Percentiles rank a stretch among this genome's conserved stretches.
phyloP scores from a whole-genome alignment of 1,140 invertebrate genomes.

The Ceratosolen solmsi region DNA sequence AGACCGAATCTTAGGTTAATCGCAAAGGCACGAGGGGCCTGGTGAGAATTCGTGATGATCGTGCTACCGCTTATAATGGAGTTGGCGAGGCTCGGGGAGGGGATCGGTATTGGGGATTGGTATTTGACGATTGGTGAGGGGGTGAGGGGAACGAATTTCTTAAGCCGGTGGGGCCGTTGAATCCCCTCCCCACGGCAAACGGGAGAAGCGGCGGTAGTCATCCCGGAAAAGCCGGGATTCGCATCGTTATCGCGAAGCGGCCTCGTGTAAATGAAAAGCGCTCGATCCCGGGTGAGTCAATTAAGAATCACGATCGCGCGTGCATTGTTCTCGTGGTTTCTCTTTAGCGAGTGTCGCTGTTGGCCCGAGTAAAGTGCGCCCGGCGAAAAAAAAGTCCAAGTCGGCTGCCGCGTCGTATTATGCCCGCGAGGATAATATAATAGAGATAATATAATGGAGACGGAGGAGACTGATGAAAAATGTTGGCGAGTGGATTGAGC shows the following conservation, averaged over 20 bases:
- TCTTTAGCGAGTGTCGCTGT: slow-evolving; percentile 52
- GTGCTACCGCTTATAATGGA: background rate
- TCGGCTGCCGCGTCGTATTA: too few species aligned
- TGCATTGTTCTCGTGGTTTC: slow-evolving; percentile 61
- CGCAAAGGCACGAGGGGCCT: background rate
- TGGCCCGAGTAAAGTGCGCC: background rate
- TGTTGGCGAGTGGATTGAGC: too few species aligned
- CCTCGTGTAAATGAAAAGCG: slow-evolving; percentile 44
- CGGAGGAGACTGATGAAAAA: too few species aligned
- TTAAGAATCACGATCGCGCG: slow-evolving; percentile 63
- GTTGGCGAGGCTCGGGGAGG: too few species aligned
- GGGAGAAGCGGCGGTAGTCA: too few species aligned
- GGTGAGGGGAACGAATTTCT: too few species aligned
- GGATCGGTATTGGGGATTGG: too few species aligned
- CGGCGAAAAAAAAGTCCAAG: background rate
- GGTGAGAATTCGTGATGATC: background rate
- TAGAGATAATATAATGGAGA: too few species aligned
- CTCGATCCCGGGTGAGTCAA: slow-evolving; percentile 49
- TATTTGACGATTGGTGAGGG: too few species aligned
- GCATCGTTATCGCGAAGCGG: background rate
- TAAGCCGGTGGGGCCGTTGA: too few species aligned
- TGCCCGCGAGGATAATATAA: too few species aligned
- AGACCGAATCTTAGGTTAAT: slow-evolving; percentile 23
- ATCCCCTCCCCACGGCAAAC: too few species aligned
- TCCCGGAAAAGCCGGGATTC: slow-evolving; percentile 15